Evolutionary conservation across 2,888 invertebrate species (phyloP).

Genomic region (Graphium colonna): DNA sequence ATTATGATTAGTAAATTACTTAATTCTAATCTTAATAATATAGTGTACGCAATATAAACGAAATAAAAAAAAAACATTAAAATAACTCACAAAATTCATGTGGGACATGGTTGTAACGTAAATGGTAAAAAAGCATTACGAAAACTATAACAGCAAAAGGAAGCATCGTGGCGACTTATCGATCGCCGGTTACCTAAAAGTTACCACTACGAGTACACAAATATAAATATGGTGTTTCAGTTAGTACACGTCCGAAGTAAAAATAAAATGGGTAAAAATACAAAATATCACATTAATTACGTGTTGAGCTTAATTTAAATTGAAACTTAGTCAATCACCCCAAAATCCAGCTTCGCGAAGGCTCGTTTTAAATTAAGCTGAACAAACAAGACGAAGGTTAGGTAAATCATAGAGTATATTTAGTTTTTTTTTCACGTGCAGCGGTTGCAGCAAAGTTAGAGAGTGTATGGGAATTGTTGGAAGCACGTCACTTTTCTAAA

Average conservation of each 20-base stretch:
- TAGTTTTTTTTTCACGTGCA: slow-evolving; percentile 31
- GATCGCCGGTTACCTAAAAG: slow-evolving; percentile 48
- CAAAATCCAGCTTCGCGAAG: slow-evolving; percentile 40
- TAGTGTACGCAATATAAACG: slow-evolving; percentile 68
- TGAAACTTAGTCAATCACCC: slow-evolving; percentile 45
- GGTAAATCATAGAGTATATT: slow-evolving; percentile 24
- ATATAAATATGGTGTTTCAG: slow-evolving; percentile 55
- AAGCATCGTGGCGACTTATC: slow-evolving; percentile 61
- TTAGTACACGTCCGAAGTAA: slow-evolving; percentile 55
- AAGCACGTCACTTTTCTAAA: slow-evolving; percentile 58
- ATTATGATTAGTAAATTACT: slow-evolving; percentile 55
- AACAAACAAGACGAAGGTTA: slow-evolving; percentile 65
- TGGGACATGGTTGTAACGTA: slow-evolving; percentile 59
- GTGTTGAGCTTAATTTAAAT: slow-evolving; percentile 79
- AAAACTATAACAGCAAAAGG: slow-evolving; percentile 67
- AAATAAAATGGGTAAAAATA: slow-evolving; percentile 68
- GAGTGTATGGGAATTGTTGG: slow-evolving; percentile 37
- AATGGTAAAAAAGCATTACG: slow-evolving; percentile 63
- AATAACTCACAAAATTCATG: slow-evolving; percentile 46
- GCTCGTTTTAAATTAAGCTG: slow-evolving; percentile 72
- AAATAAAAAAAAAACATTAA: slow-evolving; percentile 65
- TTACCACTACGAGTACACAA: slow-evolving; percentile 54
- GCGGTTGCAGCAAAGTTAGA: slow-evolving; percentile 22
- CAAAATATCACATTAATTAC: slow-evolving; percentile 79
- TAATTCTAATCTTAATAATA: slow-evolving; percentile 60